A percentile compares a stretch with the other conserved stretches of the same genome.
Evolutionary conservation across 2,797 vertebrate genomes (phyloP).

Genomic region (Myotis planiceps): DNA sequence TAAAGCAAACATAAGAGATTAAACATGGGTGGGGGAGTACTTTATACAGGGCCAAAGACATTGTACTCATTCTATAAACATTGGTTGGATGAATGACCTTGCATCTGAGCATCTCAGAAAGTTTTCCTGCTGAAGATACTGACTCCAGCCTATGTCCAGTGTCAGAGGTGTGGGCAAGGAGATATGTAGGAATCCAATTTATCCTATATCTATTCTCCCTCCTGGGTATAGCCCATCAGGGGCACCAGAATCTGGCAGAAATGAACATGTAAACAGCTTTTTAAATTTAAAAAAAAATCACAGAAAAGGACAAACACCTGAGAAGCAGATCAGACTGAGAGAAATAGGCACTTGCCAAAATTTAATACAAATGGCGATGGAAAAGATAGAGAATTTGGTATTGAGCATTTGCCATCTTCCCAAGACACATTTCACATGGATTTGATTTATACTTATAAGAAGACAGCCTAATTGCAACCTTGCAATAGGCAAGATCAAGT

Average conservation of each 20-base stretch:
- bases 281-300: neutral
- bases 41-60: neutral
- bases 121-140: neutral
- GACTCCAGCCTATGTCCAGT: neutral
- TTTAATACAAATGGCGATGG: neutral
- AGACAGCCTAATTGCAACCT: neutral
- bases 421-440: neutral
- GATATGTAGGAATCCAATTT: neutral
- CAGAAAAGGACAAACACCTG: neutral
- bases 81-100: neutral
- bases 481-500: neutral
- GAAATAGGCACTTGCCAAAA: neutral
- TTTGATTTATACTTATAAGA: neutral
- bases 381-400: slow-evolving; percentile 18
- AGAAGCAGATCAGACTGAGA: neutral
- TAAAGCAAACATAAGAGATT: neutral
- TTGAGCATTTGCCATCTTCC: neutral
- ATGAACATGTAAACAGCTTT: neutral
- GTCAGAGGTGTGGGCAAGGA: neutral
- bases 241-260: neutral
- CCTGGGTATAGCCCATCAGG: neutral
- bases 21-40: neutral
- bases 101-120: neutral
- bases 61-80: neutral
- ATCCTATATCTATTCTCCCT: neutral